These are phyloP conservation scores for Tangara arthus DNA, from an alignment of 2,797 vertebrate species.

Conservation along the genomic window DNA sequence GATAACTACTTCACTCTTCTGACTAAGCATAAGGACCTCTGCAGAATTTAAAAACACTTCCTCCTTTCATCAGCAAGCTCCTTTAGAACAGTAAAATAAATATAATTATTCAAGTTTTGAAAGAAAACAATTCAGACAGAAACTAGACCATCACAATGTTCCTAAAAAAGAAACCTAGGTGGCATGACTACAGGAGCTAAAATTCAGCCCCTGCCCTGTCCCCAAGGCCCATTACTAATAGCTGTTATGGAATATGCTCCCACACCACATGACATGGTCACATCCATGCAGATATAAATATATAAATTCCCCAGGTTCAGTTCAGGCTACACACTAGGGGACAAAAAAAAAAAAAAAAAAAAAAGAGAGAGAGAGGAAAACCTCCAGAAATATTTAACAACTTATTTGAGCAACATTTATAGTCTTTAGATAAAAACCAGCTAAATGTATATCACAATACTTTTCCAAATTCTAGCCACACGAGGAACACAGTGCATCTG, in stretches of 20 bases:
- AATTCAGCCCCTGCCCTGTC: conserved; percentile 44
- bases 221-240: conserved; percentile 46
- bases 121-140: not conserved
- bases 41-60: not conserved
- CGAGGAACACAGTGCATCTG: not conserved
- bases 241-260: not conserved
- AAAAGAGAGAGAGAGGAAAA: accelerated
- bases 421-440: not conserved
- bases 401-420: not conserved
- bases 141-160: not conserved
- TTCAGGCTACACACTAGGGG: not conserved
- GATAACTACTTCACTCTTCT: not conserved
- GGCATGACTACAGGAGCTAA: not conserved
- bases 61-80: not conserved
- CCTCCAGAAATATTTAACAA: not conserved
- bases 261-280: not conserved
- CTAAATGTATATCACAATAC: not conserved
- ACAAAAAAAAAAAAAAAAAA: accelerated
- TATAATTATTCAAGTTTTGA: not conserved
- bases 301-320: not conserved
- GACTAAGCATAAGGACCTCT: not conserved
- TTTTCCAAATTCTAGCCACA: not conserved
- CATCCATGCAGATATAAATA: not conserved
- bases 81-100: not conserved
- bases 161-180: not conserved